Evolutionary conservation across 2,797 vertebrate species (phyloP).

Genomic region (Staurois parvus): DNA sequence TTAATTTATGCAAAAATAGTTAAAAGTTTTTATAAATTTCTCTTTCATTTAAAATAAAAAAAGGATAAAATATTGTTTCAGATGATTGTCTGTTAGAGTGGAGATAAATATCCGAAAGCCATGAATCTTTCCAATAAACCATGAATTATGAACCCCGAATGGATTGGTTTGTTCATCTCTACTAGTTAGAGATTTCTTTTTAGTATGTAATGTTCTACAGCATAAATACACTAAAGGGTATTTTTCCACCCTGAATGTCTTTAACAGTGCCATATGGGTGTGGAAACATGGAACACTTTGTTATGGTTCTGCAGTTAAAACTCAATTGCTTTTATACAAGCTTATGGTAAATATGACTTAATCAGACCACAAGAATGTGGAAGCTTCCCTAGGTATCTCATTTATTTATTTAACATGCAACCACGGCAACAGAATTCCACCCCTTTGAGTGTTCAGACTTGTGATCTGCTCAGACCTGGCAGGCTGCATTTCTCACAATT

Average conservation of each 20-base stretch:
- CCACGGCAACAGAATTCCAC: conserved; percentile 83
- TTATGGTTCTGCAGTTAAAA: conserved; percentile 65
- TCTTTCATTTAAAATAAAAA: no score
- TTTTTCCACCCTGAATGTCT: conserved; percentile 57
- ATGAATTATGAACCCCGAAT: background rate
- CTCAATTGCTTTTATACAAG: conserved; percentile 73
- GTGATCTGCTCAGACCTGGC: conserved; percentile 78
- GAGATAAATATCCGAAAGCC: background rate
- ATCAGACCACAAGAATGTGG: conserved; percentile 89
- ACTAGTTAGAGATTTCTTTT: conserved; percentile 22
- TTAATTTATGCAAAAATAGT: no score
- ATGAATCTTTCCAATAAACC: background rate
- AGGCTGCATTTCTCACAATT: conserved; percentile 72
- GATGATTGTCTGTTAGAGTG: background rate
- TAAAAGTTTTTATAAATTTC: no score
- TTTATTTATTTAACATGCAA: conserved; percentile 88
- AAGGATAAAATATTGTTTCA: background rate
- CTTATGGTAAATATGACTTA: conserved; percentile 79
- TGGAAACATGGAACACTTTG: conserved; percentile 61
- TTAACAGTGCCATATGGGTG: conserved; percentile 60
- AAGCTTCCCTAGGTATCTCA: conserved; percentile 87
- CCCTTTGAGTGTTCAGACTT: conserved; percentile 75
- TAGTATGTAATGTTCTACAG: conserved; percentile 46
- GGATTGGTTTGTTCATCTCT: background rate
- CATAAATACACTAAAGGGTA: conserved; percentile 54